Evolutionary conservation across 2,113 vertebrate species (phyloP), one percentile per base, ranked within the genome.

Genomic region (Sturnus vulgaris): DNA sequence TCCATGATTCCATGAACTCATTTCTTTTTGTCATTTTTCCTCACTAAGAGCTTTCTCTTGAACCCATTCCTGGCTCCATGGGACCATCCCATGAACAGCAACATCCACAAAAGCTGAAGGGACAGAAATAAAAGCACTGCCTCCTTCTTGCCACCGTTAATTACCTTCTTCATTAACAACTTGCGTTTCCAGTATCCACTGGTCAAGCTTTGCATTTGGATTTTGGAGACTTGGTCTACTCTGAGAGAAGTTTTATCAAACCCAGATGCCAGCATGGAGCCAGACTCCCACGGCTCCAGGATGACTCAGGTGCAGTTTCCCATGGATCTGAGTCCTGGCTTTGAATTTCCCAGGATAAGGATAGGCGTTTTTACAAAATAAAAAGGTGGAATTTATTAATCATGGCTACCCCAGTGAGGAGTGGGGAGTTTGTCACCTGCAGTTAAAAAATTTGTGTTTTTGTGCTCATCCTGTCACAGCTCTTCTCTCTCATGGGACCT

Each of bases 271-370:
- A 71, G 49, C 57, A 59, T 8, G 12, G 6, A 60, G 31, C 28
- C 20, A 18, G 12, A 31, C 69, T 85, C 61, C 90, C 7, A 22
- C 61, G 71, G 70, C 63, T 89, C 66, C 49, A 7, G 9, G 44
- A 60, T 72, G 94, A 92, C 66, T 79, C 92, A 88, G 75, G 53
- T 72, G 53, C 39, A 37, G 66, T 40, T 90, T 88, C 82, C 92
- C 37, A 65, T 0, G 1, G 70, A 75, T 88, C 53, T 6, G 16
- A 57, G 44, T 7, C 33, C 56, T 33, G 52, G 24, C 28, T 92
- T 90, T 83, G 76, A 90, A 57, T 65, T 90, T 61, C 53, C 57
- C n/a, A 11, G 46, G 35, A 16, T 30, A 10, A 53, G 19, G 28
- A 42, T 1, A 7, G 3, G 7, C 5, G 19, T n/a, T 86, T 68